Conservation (phyloP, 2,797 vertebrate genomes). For the Picus viridis region DNA sequence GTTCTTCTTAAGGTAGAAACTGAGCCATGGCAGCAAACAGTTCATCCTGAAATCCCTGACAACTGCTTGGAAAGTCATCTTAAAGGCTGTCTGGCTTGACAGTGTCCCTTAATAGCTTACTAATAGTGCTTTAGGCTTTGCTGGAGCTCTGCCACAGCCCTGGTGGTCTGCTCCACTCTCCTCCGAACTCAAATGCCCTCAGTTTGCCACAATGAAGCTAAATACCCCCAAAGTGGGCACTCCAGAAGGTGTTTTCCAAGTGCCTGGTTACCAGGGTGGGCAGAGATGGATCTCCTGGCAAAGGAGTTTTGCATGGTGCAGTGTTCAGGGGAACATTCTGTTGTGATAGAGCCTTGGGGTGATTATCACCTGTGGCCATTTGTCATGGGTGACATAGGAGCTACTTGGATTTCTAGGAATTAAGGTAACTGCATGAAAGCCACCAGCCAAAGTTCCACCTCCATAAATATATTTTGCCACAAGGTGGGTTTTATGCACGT, state of each 20-base stretch:
- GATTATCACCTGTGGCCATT: neutral
- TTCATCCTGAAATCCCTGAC: neutral
- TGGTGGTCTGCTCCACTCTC: neutral
- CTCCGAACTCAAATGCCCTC: neutral
- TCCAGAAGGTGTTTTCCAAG: neutral
- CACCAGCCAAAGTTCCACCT: neutral
- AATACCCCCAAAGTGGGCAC: neutral
- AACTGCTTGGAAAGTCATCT: conserved; percentile 21
- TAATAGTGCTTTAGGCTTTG: neutral
- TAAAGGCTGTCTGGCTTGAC: neutral
- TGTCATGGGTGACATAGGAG: accelerated
- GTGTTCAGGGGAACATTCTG: accelerated
- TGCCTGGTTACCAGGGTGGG: accelerated
- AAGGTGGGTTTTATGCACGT: neutral
- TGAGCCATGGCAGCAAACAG: neutral
- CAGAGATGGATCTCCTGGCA: neutral
- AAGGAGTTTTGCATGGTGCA: neutral
- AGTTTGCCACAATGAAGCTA: neutral
- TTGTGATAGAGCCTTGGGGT: accelerated
- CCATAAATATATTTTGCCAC: accelerated
- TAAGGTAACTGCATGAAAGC: neutral
- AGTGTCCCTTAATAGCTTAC: conserved; percentile 27
- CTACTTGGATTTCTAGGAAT: neutral
- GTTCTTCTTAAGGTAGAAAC: neutral
- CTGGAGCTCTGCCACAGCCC: conserved; percentile 18